Conservation (phyloP, 2,888 invertebrate genomes). For the Escarpia spicata region DNA sequence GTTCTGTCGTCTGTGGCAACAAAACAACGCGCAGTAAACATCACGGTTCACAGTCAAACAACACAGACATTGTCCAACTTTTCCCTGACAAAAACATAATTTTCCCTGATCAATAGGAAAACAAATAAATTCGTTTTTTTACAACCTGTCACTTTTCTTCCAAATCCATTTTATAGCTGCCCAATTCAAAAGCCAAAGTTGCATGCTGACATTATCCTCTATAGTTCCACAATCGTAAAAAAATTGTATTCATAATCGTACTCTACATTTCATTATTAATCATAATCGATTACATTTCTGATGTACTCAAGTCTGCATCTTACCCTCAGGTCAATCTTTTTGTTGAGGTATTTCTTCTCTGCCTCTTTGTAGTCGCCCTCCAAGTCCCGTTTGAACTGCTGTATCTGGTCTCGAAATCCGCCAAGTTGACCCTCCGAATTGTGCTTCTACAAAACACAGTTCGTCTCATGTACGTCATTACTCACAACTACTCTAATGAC, state of each 20-base stretch:
- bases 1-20: slow-evolving; percentile 68
- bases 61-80: background rate
- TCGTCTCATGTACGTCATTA: no score
- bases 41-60: background rate
- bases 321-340: slow-evolving; percentile 29
- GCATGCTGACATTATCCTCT: no score
- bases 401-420: slow-evolving; percentile 63
- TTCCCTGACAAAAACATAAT: background rate
- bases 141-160: background rate
- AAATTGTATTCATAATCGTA: no score
- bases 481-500: no score
- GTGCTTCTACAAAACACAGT: slow-evolving; percentile 46
- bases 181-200: background rate
- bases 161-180: background rate
- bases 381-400: slow-evolving; percentile 69
- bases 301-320: background rate
- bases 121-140: background rate
- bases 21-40: slow-evolving; percentile 26
- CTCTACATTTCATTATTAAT: no score
- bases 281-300: no score
- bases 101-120: background rate
- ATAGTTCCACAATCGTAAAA: no score
- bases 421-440: slow-evolving; percentile 53
- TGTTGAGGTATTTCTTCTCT: slow-evolving; percentile 40
- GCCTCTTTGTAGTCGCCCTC: slow-evolving; percentile 38